Percentiles rank a stretch among this genome's conserved stretches.
These are phyloP conservation scores for Brachionus paranguensis DNA, from an alignment of 1,140 invertebrate genomes.

Conservation along the genomic window DNA sequence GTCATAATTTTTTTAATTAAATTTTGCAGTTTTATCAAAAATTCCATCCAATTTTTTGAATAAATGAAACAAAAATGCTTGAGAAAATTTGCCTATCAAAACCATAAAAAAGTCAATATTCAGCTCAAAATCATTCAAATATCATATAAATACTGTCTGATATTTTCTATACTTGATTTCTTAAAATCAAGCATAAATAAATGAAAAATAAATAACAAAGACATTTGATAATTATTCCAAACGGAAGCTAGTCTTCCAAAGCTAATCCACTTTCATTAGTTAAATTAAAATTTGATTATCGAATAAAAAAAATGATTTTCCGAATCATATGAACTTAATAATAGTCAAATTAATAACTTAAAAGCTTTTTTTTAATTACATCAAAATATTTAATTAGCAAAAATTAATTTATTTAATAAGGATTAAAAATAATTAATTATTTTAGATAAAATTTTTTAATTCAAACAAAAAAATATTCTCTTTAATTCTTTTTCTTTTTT, in stretches of 20 bases:
- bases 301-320: background rate
- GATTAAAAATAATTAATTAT: background rate
- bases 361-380: background rate
- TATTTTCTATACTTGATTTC: background rate
- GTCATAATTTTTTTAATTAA: too few relatives aligned
- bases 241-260: background rate
- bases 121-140: too few relatives aligned
- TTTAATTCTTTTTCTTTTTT: background rate
- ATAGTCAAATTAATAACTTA: background rate
- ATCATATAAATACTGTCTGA: too few relatives aligned
- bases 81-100: too few relatives aligned
- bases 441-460: background rate
- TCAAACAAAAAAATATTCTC: background rate
- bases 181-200: background rate
- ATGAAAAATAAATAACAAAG: background rate
- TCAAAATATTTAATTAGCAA: background rate
- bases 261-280: background rate
- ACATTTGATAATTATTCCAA: background rate
- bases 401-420: background rate
- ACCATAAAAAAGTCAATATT: too few relatives aligned
- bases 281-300: background rate
- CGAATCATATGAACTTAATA: background rate
- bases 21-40: too few relatives aligned
- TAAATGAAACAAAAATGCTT: too few relatives aligned
- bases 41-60: too few relatives aligned